A percentile compares a stretch with the other conserved stretches of the same genome.
These are phyloP conservation scores for Gryllus bimaculatus DNA, from an alignment of 1,140 invertebrate species.

Conservation along the genomic window DNA sequence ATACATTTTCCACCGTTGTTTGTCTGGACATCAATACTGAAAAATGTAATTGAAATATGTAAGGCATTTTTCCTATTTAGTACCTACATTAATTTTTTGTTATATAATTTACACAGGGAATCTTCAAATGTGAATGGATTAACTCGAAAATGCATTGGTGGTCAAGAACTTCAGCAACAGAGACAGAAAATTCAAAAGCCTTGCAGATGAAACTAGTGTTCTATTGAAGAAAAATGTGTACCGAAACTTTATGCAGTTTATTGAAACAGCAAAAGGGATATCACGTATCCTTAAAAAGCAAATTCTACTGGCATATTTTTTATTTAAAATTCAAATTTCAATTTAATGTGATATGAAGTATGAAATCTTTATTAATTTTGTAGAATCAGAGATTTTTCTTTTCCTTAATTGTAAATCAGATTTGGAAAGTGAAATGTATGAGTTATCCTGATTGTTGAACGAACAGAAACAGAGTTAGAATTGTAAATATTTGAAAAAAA, in stretches of 20 bases:
- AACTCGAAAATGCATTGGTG: conserved; percentile 71
- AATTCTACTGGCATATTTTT: neutral
- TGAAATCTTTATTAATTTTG: neutral
- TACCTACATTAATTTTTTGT: neutral
- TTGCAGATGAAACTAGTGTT: conserved; percentile 81
- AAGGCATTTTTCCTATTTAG: neutral
- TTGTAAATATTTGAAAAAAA: too few species aligned
- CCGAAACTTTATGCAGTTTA: conserved; percentile 96
- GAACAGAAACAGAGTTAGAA: conserved; percentile 59
- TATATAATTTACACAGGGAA: neutral
- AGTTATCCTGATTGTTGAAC: conserved; percentile 88
- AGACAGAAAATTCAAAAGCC: conserved; percentile 73
- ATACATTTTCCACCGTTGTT: neutral
- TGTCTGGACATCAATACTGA: neutral
- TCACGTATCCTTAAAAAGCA: conserved; percentile 54
- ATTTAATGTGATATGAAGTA: conserved; percentile 2
- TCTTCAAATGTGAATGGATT: conserved; percentile 68
- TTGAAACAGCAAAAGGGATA: conserved; percentile 96
- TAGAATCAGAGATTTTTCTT: neutral
- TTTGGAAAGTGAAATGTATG: conserved; percentile 98
- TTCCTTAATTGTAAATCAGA: conserved; percentile 41
- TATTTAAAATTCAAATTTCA: neutral
- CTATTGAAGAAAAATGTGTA: conserved; percentile 94
- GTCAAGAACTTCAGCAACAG: conserved; percentile 69
- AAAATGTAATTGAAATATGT: neutral